Evolutionary conservation across 2,797 vertebrate genomes (phyloP).

Genomic region (Hemitrygon akajei): DNA sequence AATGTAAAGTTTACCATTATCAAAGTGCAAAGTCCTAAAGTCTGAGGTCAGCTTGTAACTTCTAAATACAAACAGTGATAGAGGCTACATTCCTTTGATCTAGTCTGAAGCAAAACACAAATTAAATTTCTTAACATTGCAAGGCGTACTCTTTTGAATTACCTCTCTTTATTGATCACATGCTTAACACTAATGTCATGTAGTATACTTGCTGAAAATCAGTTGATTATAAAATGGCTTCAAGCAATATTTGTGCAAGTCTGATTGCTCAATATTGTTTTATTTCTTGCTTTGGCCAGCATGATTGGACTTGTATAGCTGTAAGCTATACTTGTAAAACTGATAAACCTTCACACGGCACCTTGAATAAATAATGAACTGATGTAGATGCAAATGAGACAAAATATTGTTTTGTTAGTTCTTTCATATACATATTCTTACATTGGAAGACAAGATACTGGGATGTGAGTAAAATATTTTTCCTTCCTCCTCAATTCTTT

Average conservation of each 20-base stretch:
- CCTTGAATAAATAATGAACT: background rate
- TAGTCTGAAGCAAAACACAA: background rate
- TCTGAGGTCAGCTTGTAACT: background rate
- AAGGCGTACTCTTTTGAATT: background rate
- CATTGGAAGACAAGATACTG: background rate
- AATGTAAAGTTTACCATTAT: background rate
- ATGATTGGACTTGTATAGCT: constrained; percentile 3
- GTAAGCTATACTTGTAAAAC: background rate
- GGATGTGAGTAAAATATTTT: background rate
- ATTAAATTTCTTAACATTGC: background rate
- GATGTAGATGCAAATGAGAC: background rate
- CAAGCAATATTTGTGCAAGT: background rate
- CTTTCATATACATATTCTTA: background rate
- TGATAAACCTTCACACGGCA: background rate
- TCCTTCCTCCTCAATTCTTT: background rate
- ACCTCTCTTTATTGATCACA: background rate
- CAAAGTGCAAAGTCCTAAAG: background rate
- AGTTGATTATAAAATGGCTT: background rate
- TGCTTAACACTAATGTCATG: background rate
- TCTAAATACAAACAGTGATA: no score
- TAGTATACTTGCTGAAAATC: background rate
- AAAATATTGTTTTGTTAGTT: background rate
- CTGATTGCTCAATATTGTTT: constrained; percentile 1
- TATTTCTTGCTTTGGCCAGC: background rate
- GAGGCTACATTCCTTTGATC: background rate